These are phyloP conservation scores for Anguilla japonica DNA, from an alignment of 2,113 vertebrate genomes.

Conservation along the genomic window DNA sequence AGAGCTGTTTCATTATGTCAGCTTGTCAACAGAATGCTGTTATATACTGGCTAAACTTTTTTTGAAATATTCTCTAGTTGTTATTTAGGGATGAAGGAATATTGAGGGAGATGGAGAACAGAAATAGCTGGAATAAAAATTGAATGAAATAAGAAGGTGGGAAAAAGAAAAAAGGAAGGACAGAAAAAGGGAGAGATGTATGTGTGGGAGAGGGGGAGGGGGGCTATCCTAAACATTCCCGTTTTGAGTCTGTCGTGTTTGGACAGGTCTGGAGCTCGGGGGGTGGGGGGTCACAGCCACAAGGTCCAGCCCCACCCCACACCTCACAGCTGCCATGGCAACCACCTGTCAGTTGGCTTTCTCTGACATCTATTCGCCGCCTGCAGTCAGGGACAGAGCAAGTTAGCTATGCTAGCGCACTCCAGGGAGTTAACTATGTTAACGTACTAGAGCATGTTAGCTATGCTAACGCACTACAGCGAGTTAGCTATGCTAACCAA, in stretches of 20 bases:
- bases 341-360: conserved; percentile 8
- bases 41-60: too few species aligned
- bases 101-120: not conserved
- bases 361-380: not conserved
- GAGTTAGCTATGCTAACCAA: too few species aligned
- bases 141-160: not conserved
- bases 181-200: not conserved
- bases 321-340: not conserved
- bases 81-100: not conserved
- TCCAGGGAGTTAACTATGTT: too few species aligned
- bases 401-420: too few species aligned
- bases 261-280: conserved; percentile 10
- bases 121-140: not conserved
- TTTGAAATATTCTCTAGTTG: too few species aligned
- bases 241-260: not conserved
- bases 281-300: not conserved
- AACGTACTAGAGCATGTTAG: too few species aligned
- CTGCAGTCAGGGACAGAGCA: not conserved
- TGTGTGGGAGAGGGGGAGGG: not conserved
- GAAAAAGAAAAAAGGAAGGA: not conserved
- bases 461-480: too few species aligned
- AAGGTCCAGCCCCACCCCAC: conserved; percentile 1
- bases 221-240: not conserved
- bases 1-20: not conserved
- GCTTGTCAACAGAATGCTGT: too few species aligned